Base-by-base conservation (phyloP, 2,888 invertebrate species). In the Tachina fera region DNA sequence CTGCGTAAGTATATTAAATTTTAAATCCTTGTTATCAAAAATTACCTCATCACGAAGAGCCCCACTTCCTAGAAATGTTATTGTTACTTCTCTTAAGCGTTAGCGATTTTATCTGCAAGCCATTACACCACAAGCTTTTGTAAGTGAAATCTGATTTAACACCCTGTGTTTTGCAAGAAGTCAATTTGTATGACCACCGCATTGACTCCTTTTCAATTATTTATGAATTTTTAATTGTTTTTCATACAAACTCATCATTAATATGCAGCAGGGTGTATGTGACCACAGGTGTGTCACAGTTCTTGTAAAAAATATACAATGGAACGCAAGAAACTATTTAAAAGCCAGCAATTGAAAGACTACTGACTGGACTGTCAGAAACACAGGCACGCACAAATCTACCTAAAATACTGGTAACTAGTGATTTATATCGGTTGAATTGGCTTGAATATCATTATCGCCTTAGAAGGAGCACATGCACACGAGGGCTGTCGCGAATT, bases 271-370 rank as follows among this genome's bases (percentile, higher is more conserved):
- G 14, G 45, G 49, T 56, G 76, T 53, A 65, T 67, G 61, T 83
- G 83, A 77, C 86, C 83, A 86, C 86, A 86, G 86, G 86, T 86
- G 86, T 86, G 86, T 86, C 86, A 80, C 86, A 86, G 80, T 86
- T 86, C 86, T 86, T 86, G 83, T 83, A 86, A 86, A 85, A 19
- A 43, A 71, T 56, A 70, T 16, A 45, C 56, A 58, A 56, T 47
- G 41, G 39, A 56, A 80, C 68, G 56, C 65, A 45, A 53, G 78
- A 74, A 58, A 78, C 53, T 63, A 70, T n/a, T 49, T 60, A 41
- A 56, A 63, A 31, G 6, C 22, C 60, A 75, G 61, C 56, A 49
- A 51, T 72, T 58, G 13, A 71, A 71, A 56, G 63, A 47, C 45
- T 60, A 9, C 47, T 45, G 53, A 41, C 70, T 65, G 71, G 16